Evolutionary conservation across 2,113 vertebrate genomes (phyloP).

Genomic region (Pantherophis guttatus): DNA sequence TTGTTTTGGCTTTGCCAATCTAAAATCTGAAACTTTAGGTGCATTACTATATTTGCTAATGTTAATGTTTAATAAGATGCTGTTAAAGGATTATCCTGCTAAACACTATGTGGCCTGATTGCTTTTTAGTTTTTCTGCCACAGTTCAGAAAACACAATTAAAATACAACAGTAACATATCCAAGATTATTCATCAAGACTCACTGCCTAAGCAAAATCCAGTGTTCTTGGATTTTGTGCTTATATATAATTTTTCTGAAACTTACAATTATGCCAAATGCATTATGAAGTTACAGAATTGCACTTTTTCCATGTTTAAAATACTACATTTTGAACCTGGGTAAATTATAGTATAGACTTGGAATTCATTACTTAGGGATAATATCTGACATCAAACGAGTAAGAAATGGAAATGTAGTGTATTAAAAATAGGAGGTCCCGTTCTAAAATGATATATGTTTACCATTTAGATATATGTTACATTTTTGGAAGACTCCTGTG

Average conservation of each 20-base stretch:
- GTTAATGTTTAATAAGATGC: background rate
- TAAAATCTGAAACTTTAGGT: background rate
- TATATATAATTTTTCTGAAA: background rate
- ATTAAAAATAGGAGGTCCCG: background rate
- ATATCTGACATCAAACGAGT: background rate
- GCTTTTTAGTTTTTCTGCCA: background rate
- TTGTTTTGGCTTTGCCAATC: background rate
- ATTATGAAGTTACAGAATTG: background rate
- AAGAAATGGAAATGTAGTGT: background rate
- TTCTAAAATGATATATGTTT: background rate
- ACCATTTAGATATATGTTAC: background rate
- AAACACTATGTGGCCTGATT: background rate
- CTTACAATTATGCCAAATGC: background rate
- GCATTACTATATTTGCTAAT: background rate
- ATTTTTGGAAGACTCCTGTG: background rate
- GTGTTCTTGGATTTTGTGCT: background rate
- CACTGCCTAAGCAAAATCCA: background rate
- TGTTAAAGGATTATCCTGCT: background rate
- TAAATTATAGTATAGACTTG: background rate
- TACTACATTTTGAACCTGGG: background rate
- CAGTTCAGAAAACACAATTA: background rate
- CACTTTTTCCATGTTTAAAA: background rate
- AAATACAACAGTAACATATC: background rate
- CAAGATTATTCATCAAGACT: background rate
- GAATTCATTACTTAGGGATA: background rate